Conservation (phyloP, 2,113 vertebrate species). For the Rhizomys pruinosus region DNA sequence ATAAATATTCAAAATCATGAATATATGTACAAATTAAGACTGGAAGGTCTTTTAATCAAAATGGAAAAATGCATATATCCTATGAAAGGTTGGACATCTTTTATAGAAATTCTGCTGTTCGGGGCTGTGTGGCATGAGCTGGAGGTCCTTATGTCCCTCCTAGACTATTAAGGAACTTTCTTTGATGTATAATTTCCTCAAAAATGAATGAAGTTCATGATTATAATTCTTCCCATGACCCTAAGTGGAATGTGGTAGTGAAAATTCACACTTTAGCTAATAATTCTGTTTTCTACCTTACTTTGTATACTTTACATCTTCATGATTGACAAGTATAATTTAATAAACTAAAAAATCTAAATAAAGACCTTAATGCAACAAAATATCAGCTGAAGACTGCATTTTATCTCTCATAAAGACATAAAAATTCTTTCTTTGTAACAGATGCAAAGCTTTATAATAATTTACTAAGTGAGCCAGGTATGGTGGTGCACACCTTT, state of each 20-base stretch:
- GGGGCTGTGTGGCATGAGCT: neutral
- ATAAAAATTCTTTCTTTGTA: neutral
- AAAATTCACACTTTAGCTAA: neutral
- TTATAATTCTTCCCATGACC: neutral
- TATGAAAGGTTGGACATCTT: neutral
- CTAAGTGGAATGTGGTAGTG: neutral
- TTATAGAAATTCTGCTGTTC: neutral
- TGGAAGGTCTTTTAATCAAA: neutral
- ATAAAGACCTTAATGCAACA: neutral
- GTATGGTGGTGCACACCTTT: no score
- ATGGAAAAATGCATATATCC: neutral
- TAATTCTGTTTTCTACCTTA: neutral
- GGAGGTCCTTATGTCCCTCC: neutral
- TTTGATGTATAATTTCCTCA: neutral
- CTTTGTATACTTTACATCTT: neutral
- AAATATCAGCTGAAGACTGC: neutral
- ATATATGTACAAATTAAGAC: neutral
- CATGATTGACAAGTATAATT: neutral
- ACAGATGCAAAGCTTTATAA: no score
- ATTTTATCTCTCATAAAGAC: conserved; percentile 29
- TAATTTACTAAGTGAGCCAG: no score
- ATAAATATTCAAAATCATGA: neutral
- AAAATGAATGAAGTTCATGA: neutral
- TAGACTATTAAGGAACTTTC: neutral
- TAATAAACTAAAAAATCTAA: neutral